Conservation (phyloP, 2,113 vertebrate genomes). For the Todiramphus saurophagus region DNA sequence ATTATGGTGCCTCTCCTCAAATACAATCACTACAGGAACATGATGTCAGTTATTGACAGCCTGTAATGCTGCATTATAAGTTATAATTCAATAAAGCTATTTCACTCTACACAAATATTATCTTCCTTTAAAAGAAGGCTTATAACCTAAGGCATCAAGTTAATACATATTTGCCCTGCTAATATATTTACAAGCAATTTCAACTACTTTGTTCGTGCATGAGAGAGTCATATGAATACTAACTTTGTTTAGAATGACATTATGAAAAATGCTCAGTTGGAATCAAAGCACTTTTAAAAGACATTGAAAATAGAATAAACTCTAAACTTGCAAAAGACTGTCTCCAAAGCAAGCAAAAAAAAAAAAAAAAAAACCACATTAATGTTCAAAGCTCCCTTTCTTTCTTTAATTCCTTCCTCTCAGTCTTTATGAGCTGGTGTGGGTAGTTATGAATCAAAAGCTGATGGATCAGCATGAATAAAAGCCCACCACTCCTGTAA, state of each 20-base stretch:
- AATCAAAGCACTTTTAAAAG: conserved; percentile 38
- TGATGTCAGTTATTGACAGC: conserved; percentile 35
- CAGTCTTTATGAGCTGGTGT: not conserved
- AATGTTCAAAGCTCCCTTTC: not conserved
- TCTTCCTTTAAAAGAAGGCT: conserved; percentile 1
- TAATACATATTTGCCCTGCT: conserved; percentile 42
- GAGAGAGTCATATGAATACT: conserved; percentile 36
- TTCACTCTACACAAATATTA: conserved; percentile 30
- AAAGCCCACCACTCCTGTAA: not conserved
- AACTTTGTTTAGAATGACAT: conserved; percentile 50
- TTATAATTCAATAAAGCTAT: conserved; percentile 22
- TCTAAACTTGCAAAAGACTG: not conserved
- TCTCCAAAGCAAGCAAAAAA: not conserved
- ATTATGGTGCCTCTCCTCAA: not conserved
- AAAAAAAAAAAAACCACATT: accelerated
- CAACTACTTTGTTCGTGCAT: conserved; percentile 12
- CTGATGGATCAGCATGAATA: not conserved
- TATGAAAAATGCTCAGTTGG: conserved; percentile 33
- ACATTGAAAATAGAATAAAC: not conserved
- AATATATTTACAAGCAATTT: conserved; percentile 54
- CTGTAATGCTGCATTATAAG: not conserved
- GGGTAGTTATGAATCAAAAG: not conserved
- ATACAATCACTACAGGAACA: not conserved
- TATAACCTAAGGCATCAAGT: conserved; percentile 19
- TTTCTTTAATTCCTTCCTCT: not conserved